Evolutionary conservation across 64 coral and sea anemone species (phyloP), one percentile per base, ranked within the genome.

Genomic region (Pocillopora verrucosa): DNA sequence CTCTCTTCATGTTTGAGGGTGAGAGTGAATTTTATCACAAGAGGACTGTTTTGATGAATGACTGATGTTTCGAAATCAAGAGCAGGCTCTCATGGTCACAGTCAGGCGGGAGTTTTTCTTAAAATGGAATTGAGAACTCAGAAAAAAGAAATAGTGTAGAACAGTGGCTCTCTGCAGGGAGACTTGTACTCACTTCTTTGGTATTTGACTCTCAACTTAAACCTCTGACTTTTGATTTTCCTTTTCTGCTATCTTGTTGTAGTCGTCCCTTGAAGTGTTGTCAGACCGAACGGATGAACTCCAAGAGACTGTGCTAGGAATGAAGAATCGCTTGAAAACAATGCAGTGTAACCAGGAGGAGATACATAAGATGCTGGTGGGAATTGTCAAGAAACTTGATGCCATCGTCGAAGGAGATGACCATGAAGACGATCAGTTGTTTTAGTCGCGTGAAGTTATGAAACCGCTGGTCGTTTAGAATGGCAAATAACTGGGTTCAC

Each of bases 371-470:
- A 94, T 94, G 88, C 36, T 94, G 16, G 45, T 34, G 4, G 93
- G 88, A 58, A 80, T 94, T 24, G 93, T 91, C 4, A 58, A 79
- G 57, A 86, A 94, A 37, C 83, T 94, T 76, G 89, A 94, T n/a
- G 65, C 89, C 38, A 83, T 65, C 20, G 76, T 93, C 16, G 79
- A 93, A 34, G 92, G 88, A 72, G 92, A 89, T 56, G 87, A 75
- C 61, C 73, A 91, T 85, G 73, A 84, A 7, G 89, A 91, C 13
- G 80, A 91, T 38, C 72, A 79, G 78, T 59, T 90, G 78, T 90
- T 90, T 68, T 81, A 74, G 26, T 73, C 78, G 38, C 65, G 59
- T 82, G 88, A 61, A 10, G 61, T 41, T 61, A 2, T 57, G 10
- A 51, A 68, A 68, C 34, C 16, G 78, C 59, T 61, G 67, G 84